Base-by-base conservation (phyloP, 2,797 vertebrate species). In the Dallia pectoralis region DNA sequence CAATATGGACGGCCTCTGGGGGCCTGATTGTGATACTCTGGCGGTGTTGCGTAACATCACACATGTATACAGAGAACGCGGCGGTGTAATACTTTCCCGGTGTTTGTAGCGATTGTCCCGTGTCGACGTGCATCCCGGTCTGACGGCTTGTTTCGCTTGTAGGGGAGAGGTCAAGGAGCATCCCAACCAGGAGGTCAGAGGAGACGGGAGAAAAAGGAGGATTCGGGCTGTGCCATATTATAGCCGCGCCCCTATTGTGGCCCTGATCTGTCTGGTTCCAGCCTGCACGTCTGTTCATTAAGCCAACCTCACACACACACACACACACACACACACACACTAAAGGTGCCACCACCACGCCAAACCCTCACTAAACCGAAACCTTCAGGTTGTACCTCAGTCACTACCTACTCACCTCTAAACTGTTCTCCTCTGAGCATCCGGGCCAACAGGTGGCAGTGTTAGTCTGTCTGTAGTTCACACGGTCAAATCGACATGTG, bases 151-250 rank as follows among this genome's bases (percentile, higher is more conserved):
- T 32, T 72, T 0, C 69, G 71, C 67, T 74, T 81, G 5, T 90
- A 97, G 95, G 92, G 84, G 15, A 92, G 95, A 85, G 91, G 88
- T 78, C 91, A 91, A 47, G 69, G 82, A 0, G 29, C 89, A 0
- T 51, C 82, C 6, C 93, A 92, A 0, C 82, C 78, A 0, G 75
- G 86, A 0, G 82, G 85, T 2, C 87, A 93, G 69, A 91, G 94
- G 59, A 85, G 95, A 18, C 81, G 84, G 82, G 88, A 93, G 19
- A 93, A 91, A n/a, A 93, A 91, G 71, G 83, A 78, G 0, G 94
- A 96, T 22, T 89, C 93, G 0, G 95, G 96, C 82, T 97, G 96
- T 32, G 78, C 86, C 77, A 77, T 97, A 63, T 88, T 97, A 1
- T 97, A 95, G 89, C 67, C 36, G 69, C 49, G 29, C 76, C 70